Evolutionary conservation across 2,888 invertebrate genomes (phyloP), one percentile per base, ranked within the genome.

Genomic region (Eretmocerus hayati): DNA sequence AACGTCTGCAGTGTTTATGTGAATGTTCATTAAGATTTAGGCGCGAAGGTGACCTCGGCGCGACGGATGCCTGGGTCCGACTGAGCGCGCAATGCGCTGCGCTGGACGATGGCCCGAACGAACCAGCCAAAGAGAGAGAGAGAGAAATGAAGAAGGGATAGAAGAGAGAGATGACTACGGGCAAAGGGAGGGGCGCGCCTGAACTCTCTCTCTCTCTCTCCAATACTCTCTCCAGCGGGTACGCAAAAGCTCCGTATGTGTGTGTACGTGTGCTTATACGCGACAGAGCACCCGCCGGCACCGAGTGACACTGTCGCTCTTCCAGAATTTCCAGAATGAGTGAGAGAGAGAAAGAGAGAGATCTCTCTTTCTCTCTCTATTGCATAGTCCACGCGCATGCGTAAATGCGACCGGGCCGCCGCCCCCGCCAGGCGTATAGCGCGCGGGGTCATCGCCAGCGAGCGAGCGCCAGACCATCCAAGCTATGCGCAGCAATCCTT

Each of bases 201-300:
- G n/a, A n/a, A n/a, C 26, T 11, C 8, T 26, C 8, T 26, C 26
- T 26, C 26, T 26, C 26, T 26, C 26, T 6, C 26, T 6, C 26
- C n/a, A n/a, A n/a, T 26, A 11, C 26, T 26, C 8, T 6, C 26
- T 26, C 26, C 26, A 9, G 26, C 11, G 26, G 26, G 26, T n/a
- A n/a, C n/a, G n/a, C n/a, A n/a, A n/a, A n/a, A n/a, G n/a, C n/a
- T n/a, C n/a, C n/a, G n/a, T n/a, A n/a, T n/a, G n/a, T n/a, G n/a
- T n/a, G n/a, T n/a, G n/a, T n/a, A n/a, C n/a, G n/a, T n/a, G n/a
- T n/a, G n/a, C n/a, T n/a, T n/a, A n/a, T n/a, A n/a, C n/a, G n/a
- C n/a, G n/a, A n/a, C n/a, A n/a, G n/a, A n/a, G n/a, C n/a, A n/a
- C 16, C 65, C 66, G 66, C 67, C 67, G 66, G 65, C 64, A 64